phyloP scores from a whole-genome alignment of 2,113 vertebrate genomes.

The Thamnophis sirtalis region DNA sequence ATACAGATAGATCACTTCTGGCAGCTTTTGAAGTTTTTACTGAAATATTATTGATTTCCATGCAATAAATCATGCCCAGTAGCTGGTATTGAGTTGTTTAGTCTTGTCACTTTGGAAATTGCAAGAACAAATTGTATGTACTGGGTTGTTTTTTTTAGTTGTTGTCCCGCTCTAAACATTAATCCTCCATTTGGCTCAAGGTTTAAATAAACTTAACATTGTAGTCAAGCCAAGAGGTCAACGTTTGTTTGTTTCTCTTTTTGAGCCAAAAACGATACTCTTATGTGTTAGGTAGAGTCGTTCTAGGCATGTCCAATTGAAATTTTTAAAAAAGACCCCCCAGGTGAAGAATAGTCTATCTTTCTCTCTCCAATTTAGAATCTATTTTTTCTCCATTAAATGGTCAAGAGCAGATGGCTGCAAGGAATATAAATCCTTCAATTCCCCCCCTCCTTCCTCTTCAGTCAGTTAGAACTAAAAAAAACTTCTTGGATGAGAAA shows the following conservation, averaged over 20 bases:
- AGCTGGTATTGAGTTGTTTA: neutral
- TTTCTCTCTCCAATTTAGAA: neutral
- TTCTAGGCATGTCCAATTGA: neutral
- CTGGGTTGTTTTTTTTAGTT: neutral
- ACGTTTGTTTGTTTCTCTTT: neutral
- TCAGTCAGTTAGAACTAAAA: neutral
- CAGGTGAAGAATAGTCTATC: neutral
- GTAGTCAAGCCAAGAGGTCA: neutral
- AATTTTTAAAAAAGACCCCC: too few species aligned
- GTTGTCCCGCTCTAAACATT: neutral
- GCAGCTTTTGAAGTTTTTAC: neutral
- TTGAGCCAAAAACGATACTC: neutral
- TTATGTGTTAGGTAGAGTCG: neutral
- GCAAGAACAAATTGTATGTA: neutral
- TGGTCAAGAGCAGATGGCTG: neutral
- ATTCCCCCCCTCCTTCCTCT: neutral
- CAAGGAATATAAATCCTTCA: neutral
- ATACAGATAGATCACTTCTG: neutral
- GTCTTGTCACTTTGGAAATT: neutral
- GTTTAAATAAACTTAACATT: neutral
- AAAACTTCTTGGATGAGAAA: neutral
- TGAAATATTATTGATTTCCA: neutral
- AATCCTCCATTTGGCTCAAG: neutral
- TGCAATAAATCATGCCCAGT: neutral
- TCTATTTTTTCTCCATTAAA: neutral